phyloP scores from a whole-genome alignment of 2,113 vertebrate genomes.

The Rhea americana region DNA sequence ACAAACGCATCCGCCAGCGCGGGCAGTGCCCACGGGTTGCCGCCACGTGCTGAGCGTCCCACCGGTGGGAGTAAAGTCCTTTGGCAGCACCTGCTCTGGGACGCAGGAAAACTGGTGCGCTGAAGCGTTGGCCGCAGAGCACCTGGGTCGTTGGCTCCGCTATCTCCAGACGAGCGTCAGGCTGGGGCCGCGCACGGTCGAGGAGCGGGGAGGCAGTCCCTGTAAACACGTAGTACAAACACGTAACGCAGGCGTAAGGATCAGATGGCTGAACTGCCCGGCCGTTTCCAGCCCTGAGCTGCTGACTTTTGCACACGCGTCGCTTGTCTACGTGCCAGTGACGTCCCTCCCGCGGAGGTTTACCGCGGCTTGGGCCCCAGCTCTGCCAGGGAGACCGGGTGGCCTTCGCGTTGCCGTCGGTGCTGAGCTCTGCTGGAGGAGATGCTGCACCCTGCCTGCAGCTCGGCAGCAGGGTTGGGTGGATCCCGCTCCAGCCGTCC shows the following conservation, averaged over 20 bases:
- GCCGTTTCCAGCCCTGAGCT: neutral
- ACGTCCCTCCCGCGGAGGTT: rapidly evolving
- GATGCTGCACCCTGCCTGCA: neutral
- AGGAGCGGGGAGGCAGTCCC: neutral
- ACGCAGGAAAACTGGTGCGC: rapidly evolving
- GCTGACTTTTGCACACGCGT: neutral
- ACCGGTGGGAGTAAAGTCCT: neutral
- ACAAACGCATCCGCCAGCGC: too few relatives aligned
- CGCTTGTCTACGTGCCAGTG: rapidly evolving
- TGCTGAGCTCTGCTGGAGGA: neutral
- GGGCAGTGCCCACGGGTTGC: neutral
- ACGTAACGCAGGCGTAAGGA: rapidly evolving
- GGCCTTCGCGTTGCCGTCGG: neutral
- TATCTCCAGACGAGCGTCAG: neutral
- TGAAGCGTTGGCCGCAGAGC: rapidly evolving
- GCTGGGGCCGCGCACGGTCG: rapidly evolving
- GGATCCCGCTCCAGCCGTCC: neutral
- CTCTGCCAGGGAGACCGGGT: neutral
- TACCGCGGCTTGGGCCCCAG: neutral
- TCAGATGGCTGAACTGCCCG: rapidly evolving
- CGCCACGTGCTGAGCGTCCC: rapidly evolving
- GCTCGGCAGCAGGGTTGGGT: neutral
- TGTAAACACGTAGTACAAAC: neutral
- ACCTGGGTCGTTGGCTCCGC: neutral
- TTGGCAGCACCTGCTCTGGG: neutral